phyloP scores from a whole-genome alignment of 2,797 vertebrate genomes.

The Takifugu rubripes region DNA sequence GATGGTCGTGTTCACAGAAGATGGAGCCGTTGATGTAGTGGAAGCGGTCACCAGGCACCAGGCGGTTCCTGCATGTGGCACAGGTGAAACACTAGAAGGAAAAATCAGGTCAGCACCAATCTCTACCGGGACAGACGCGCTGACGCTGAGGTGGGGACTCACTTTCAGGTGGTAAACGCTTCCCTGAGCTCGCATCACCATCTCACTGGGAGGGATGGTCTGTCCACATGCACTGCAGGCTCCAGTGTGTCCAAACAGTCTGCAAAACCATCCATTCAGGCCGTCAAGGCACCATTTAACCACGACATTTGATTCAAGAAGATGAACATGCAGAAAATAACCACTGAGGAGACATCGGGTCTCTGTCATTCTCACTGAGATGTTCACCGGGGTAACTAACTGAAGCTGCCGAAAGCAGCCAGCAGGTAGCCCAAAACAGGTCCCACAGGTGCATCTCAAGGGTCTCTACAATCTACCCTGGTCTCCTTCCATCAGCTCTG shows the following conservation, averaged over 20 bases:
- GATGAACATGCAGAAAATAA: too few species aligned
- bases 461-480: too few species aligned
- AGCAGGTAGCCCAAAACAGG: too few species aligned
- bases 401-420: too few species aligned
- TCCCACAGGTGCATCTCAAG: too few species aligned
- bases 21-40: slow-evolving; percentile 80
- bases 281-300: too few species aligned
- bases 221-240: slow-evolving; percentile 80
- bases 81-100: slow-evolving; percentile 79
- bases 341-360: too few species aligned
- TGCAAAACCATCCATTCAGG: slow-evolving; percentile 29
- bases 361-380: too few species aligned
- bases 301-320: too few species aligned
- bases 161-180: slow-evolving; percentile 83
- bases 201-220: slow-evolving; percentile 81
- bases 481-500: too few species aligned
- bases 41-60: slow-evolving; percentile 79
- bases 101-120: not conserved
- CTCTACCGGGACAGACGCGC: too few species aligned
- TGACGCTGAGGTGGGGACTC: slow-evolving; percentile 15
- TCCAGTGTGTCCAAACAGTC: slow-evolving; percentile 81
- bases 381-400: too few species aligned
- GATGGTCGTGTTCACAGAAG: slow-evolving; percentile 82
- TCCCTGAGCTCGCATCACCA: slow-evolving; percentile 82
- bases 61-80: slow-evolving; percentile 78